Evolutionary conservation across 2,113 vertebrate species (phyloP).

Genomic region (Lathamus discolor): DNA sequence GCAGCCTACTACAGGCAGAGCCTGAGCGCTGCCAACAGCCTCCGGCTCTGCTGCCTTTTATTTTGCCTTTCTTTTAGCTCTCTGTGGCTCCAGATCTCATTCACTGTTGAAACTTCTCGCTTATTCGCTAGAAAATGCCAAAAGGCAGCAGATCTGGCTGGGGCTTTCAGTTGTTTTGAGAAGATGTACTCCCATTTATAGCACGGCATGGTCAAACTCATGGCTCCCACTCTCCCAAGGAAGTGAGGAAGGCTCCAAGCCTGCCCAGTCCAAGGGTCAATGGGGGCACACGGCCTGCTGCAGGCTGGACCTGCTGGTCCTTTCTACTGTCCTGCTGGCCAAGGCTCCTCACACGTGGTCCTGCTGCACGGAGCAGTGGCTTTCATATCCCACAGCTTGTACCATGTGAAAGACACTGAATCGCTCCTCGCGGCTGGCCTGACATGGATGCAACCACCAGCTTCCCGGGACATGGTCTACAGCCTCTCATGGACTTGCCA

Average conservation of each 20-base stretch:
- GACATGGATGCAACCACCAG: not conserved
- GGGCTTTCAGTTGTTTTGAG: not conserved
- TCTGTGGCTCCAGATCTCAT: not conserved
- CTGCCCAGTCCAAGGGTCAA: not conserved
- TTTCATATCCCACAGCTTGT: not conserved
- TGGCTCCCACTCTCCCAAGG: not conserved
- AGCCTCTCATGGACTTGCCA: not conserved
- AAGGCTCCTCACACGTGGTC: not conserved
- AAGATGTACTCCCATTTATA: not conserved
- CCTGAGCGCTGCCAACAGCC: not conserved
- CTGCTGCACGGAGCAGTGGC: not conserved
- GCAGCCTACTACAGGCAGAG: not conserved
- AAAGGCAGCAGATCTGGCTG: not conserved
- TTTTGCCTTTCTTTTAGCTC: not conserved
- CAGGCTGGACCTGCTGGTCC: not conserved
- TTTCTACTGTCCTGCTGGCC: not conserved
- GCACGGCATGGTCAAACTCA: rapidly evolving
- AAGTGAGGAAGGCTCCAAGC: not conserved
- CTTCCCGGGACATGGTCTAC: not conserved
- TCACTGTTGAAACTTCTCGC: not conserved
- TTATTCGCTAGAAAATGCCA: not conserved
- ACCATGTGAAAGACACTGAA: not conserved
- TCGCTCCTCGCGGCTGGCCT: not conserved
- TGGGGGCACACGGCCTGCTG: not conserved
- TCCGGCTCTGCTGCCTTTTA: not conserved